Conservation (phyloP, 2,888 invertebrate genomes). For the Scelioninae gen. 1 region DNA sequence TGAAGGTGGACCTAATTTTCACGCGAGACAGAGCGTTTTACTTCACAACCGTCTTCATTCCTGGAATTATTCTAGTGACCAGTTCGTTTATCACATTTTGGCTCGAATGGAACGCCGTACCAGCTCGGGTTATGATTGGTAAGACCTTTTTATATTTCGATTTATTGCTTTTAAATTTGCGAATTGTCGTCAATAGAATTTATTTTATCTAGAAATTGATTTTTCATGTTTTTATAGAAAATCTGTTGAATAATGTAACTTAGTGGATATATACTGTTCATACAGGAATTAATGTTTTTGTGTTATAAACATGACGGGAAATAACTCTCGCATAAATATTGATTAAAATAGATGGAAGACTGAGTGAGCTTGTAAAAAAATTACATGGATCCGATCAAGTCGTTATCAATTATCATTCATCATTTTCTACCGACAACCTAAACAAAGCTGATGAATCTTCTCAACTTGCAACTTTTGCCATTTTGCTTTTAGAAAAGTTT, state of each 20-base stretch:
- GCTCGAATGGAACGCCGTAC: constrained; percentile 98
- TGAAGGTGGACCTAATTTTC: constrained; percentile 96
- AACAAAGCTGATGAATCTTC: too few relatives aligned
- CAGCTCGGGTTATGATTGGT: constrained; percentile 98
- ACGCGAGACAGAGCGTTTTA: constrained; percentile 98
- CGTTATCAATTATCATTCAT: not conserved
- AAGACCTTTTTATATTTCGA: constrained; percentile 82
- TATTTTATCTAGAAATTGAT: constrained; percentile 2
- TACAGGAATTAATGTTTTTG: not conserved
- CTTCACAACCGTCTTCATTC: constrained; percentile 98
- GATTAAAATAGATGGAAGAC: not conserved
- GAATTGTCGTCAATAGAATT: not conserved
- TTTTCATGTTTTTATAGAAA: not conserved
- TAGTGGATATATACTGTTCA: too few relatives aligned
- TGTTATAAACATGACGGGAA: not conserved
- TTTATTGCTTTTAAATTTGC: too few relatives aligned
- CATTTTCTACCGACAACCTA: too few relatives aligned
- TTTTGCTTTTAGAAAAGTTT: too few relatives aligned
- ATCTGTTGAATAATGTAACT: too few relatives aligned
- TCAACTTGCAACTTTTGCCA: too few relatives aligned
- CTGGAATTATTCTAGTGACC: constrained; percentile 97
- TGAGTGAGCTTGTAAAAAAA: not conserved
- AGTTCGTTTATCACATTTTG: constrained; percentile 99
- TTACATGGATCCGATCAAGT: not conserved
- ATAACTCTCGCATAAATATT: not conserved